phyloP scores from a whole-genome alignment of 2,888 invertebrate species.

The Sinodicranocentrus sp. region DNA sequence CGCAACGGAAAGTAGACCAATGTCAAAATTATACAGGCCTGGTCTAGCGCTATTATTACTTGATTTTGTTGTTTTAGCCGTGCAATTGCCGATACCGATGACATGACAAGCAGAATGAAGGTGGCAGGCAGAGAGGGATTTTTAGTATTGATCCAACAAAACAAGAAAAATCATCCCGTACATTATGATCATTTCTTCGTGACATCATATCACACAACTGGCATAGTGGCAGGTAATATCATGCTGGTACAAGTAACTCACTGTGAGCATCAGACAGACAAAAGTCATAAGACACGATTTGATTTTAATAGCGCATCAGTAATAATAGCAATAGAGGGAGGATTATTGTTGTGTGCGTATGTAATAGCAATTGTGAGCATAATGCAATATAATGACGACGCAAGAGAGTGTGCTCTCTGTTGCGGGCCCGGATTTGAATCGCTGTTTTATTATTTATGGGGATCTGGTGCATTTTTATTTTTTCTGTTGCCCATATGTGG shows the following conservation, averaged over 20 bases:
- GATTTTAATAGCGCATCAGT: background rate
- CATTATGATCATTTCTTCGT: background rate
- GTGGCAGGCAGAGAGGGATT: background rate
- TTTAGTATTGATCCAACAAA: constrained; percentile 6
- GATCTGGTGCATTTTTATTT: constrained; percentile 37
- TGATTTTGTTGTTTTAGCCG: constrained; percentile 17
- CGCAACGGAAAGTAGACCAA: constrained; percentile 55
- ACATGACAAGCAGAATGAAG: too few species aligned
- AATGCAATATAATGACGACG: background rate
- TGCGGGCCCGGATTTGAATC: constrained; percentile 45
- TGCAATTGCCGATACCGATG: too few species aligned
- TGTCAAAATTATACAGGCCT: constrained; percentile 42
- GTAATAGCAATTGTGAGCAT: constrained; percentile 10
- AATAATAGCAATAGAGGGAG: constrained; percentile 11
- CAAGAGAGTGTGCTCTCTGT: too few species aligned
- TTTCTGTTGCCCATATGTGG: constrained; percentile 24
- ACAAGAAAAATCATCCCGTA: background rate
- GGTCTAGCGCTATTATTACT: background rate
- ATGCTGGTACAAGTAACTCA: background rate
- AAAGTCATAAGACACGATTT: constrained; percentile 15
- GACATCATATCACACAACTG: constrained; percentile 4
- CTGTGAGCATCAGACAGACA: background rate
- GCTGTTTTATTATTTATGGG: constrained; percentile 17
- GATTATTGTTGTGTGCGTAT: background rate
- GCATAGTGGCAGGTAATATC: background rate